Percentiles rank a stretch among this genome's conserved stretches.
Evolutionary conservation across 1,140 invertebrate genomes (phyloP).

Genomic region (Heliothis virescens): DNA sequence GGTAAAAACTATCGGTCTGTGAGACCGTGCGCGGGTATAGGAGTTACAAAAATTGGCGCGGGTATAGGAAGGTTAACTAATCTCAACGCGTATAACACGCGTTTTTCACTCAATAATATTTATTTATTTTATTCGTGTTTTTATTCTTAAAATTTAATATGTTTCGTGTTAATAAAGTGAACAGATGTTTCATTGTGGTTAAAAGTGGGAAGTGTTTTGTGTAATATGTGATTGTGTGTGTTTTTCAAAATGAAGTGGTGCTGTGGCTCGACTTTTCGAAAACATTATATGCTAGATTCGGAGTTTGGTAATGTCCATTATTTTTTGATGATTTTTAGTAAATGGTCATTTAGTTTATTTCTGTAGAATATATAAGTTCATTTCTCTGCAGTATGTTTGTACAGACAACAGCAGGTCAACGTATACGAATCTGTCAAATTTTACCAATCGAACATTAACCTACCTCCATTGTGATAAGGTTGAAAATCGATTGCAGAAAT

Average conservation of each 20-base stretch:
- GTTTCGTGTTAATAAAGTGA: conserved; percentile 1
- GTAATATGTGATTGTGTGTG: neutral
- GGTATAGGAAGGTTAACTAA: too few species aligned
- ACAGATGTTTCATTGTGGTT: neutral
- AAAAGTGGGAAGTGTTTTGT: neutral
- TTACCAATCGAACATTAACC: too few species aligned
- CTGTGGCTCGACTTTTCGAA: neutral
- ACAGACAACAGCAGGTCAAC: too few species aligned
- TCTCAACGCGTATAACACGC: conserved; percentile 11
- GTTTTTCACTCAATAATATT: neutral
- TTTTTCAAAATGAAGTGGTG: conserved; percentile 9
- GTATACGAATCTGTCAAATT: too few species aligned
- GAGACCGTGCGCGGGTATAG: too few species aligned
- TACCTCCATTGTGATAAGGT: too few species aligned
- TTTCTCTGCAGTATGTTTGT: too few species aligned
- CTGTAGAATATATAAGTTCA: neutral
- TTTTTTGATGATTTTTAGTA: neutral
- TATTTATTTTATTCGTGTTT: neutral
- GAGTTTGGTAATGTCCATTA: conserved; percentile 2
- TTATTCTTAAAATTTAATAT: neutral
- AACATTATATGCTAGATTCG: neutral
- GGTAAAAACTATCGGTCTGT: too few species aligned
- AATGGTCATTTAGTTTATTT: neutral
- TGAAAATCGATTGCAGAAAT: too few species aligned
- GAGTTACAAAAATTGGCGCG: too few species aligned